phyloP scores from a whole-genome alignment of 2,113 vertebrate species.

The Actinemys pallida region DNA sequence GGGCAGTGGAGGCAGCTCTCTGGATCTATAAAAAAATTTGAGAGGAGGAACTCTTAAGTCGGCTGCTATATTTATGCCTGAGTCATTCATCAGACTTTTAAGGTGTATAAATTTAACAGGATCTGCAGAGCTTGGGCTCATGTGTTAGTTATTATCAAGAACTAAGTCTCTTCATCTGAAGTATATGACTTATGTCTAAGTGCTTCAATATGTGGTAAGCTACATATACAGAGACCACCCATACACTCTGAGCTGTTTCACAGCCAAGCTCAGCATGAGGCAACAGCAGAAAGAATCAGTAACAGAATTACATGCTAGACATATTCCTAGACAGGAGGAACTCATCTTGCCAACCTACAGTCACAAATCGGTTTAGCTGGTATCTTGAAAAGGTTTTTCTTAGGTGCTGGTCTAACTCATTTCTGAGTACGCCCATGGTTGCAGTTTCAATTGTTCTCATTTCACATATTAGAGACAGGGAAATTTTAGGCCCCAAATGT shows the following conservation, averaged over 20 bases:
- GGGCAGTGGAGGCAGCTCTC: slow-evolving; percentile 83
- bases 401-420: not conserved
- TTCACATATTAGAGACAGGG: not conserved
- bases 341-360: not conserved
- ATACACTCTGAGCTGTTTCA: not conserved
- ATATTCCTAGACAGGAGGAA: not conserved
- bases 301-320: not conserved
- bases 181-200: accelerated
- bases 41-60: not conserved
- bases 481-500: not conserved
- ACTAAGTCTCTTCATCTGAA: not conserved
- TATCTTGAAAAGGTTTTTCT: not conserved
- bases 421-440: accelerated
- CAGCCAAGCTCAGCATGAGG: not conserved
- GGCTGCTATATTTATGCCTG: not conserved
- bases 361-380: not conserved
- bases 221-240: not conserved
- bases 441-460: not conserved
- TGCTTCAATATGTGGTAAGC: not conserved
- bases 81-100: accelerated
- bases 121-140: not conserved
- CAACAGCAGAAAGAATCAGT: not conserved
- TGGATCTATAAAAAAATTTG: slow-evolving; percentile 83
- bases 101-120: not conserved
- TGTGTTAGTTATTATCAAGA: accelerated